Conservation (phyloP, 1,140 invertebrate genomes). For the Drosophila orena region DNA sequence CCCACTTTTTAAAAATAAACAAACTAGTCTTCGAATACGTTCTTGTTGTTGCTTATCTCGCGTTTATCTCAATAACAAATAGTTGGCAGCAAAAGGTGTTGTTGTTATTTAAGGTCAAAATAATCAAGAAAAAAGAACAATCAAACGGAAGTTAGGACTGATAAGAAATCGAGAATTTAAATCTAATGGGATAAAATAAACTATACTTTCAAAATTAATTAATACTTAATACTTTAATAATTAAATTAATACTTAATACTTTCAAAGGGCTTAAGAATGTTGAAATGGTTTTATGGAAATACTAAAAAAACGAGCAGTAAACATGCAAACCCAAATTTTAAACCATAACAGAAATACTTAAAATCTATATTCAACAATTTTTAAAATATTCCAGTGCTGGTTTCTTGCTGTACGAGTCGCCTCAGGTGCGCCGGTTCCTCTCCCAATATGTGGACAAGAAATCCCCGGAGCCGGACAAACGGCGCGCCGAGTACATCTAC, state of each 20-base stretch:
- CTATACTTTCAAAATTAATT: too few species aligned
- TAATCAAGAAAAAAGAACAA: conserved; percentile 1
- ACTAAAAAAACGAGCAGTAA: background rate
- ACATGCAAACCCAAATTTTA: too few species aligned
- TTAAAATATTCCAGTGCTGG: conserved; percentile 67
- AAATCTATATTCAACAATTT: background rate
- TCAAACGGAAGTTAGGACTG: conserved; percentile 8
- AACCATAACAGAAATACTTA: background rate
- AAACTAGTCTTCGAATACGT: conserved; percentile 11
- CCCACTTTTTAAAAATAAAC: conserved; percentile 66
- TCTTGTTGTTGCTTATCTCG: conserved; percentile 60
- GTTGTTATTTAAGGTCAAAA: conserved; percentile 35
- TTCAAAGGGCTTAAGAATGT: background rate
- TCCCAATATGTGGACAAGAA: conserved; percentile 70
- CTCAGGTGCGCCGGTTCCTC: conserved; percentile 64
- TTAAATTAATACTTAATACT: too few species aligned
- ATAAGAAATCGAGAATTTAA: conserved; percentile 1
- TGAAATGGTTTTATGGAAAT: background rate
- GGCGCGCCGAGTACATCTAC: conserved; percentile 83
- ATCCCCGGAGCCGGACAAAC: conserved; percentile 69
- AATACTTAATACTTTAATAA: too few species aligned
- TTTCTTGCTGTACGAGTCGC: conserved; percentile 71
- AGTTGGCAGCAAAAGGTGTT: conserved; percentile 56
- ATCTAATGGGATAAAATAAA: too few species aligned
- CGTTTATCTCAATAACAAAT: conserved; percentile 62